Conservation (phyloP, 2,888 invertebrate species). For the Heteromyza rotundicornis region DNA sequence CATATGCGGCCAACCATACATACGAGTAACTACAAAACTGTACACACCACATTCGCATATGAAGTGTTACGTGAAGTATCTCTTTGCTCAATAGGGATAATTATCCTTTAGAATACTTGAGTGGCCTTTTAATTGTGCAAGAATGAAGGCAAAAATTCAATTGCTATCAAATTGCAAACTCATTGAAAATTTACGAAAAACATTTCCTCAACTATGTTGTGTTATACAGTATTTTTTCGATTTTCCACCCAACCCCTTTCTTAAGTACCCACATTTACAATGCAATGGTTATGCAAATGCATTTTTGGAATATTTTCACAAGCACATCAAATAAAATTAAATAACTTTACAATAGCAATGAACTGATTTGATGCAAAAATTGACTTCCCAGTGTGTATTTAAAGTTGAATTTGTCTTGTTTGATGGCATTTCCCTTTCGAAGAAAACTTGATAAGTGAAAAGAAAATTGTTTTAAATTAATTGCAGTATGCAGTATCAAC, state of each 20-base stretch:
- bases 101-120: slow-evolving; percentile 3
- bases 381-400: no score
- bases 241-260: neutral
- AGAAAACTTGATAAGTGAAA: no score
- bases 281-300: neutral
- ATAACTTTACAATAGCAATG: no score
- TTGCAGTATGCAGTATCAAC: no score
- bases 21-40: neutral
- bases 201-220: neutral
- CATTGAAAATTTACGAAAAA: neutral
- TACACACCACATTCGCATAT: neutral
- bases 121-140: slow-evolving; percentile 3
- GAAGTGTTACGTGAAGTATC: neutral
- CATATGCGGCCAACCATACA: neutral
- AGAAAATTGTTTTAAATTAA: no score
- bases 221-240: neutral
- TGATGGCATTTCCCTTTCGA: no score
- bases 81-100: neutral
- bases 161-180: neutral
- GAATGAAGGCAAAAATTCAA: neutral
- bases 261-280: no score
- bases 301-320: neutral
- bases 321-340: no score
- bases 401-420: no score
- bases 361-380: no score